A percentile compares a stretch with the other conserved stretches of the same genome.
Conservation (phyloP, 1,140 invertebrate genomes). For the Brachionus plicatilis region DNA sequence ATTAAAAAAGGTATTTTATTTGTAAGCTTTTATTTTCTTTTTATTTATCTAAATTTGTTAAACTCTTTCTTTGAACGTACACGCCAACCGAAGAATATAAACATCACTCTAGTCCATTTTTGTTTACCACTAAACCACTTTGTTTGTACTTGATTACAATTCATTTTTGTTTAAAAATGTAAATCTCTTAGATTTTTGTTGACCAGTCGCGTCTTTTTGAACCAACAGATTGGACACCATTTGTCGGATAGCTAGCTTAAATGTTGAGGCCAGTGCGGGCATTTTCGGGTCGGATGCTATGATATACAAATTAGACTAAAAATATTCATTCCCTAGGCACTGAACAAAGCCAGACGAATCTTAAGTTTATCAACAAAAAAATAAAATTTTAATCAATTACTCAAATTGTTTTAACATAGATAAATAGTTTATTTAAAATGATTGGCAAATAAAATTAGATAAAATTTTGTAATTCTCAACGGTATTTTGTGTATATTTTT, state of each 20-base stretch:
- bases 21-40: not conserved
- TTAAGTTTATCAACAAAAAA: not conserved
- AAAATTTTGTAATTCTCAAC: not conserved
- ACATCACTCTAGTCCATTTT: not conserved
- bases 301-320: not conserved
- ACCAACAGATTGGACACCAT: not conserved
- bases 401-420: not conserved
- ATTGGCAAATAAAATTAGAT: not conserved
- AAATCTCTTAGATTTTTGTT: not conserved
- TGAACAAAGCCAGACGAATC: not conserved
- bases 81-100: not conserved
- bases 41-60: not conserved
- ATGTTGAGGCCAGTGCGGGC: not conserved
- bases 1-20: slow-evolving; percentile 8
- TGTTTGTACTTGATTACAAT: not conserved
- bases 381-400: not conserved
- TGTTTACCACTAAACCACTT: not conserved
- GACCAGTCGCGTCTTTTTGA: not conserved
- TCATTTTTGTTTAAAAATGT: not conserved
- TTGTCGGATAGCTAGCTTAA: not conserved
- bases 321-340: not conserved
- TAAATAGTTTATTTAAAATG: not conserved
- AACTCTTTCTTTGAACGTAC: not conserved
- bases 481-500: not conserved
- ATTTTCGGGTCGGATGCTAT: not conserved